These are phyloP conservation scores for Terrapene triunguis DNA, from an alignment of 2,113 vertebrate species.

Conservation along the genomic window DNA sequence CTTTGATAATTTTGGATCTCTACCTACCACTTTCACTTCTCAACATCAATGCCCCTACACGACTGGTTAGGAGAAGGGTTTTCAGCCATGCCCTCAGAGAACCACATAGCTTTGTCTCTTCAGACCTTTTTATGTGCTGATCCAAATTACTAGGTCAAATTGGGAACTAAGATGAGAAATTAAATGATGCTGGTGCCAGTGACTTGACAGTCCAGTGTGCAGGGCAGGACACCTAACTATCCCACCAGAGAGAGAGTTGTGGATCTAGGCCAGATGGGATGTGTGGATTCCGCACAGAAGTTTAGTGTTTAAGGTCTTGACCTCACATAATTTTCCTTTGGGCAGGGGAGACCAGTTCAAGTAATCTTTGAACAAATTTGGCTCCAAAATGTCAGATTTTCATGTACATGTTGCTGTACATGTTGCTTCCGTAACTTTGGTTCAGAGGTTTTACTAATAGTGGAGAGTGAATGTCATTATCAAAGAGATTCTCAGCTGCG, in stretches of 20 bases:
- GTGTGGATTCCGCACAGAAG: neutral
- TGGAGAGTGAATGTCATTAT: neutral
- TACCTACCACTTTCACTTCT: neutral
- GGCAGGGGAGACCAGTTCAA: neutral
- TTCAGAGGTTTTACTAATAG: too few species aligned
- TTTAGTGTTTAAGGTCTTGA: neutral
- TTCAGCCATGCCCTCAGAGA: neutral
- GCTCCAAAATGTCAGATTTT: neutral
- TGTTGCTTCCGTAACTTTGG: neutral
- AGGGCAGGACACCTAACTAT: neutral
- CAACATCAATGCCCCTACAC: neutral
- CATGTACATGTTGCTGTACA: neutral
- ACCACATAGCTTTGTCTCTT: neutral
- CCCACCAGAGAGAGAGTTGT: neutral
- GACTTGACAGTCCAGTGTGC: neutral
- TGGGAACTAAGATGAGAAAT: neutral
- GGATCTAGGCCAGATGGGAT: too few species aligned
- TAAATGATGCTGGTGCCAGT: neutral
- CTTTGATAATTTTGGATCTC: neutral
- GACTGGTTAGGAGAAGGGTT: neutral
- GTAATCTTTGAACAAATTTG: neutral
- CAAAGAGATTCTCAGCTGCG: neutral
- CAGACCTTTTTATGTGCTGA: neutral
- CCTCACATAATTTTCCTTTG: neutral
- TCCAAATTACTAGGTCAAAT: neutral